These are phyloP conservation scores for Tichodroma muraria DNA, from an alignment of 2,113 vertebrate genomes.

Conservation along the genomic window DNA sequence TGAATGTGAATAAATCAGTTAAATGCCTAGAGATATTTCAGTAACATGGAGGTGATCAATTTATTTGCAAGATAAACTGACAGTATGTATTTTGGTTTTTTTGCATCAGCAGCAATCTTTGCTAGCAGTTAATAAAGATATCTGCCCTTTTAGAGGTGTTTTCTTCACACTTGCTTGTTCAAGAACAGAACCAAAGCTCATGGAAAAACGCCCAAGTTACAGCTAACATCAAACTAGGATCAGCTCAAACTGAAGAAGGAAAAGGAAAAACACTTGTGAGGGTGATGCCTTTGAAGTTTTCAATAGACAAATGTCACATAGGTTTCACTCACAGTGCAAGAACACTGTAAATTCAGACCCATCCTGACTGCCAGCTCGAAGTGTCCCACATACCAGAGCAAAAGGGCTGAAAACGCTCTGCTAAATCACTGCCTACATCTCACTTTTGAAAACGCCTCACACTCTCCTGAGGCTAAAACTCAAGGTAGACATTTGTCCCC, in stretches of 20 bases:
- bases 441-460: not conserved
- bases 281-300: not conserved
- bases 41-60: not conserved
- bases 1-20: not conserved
- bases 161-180: not conserved
- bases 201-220: not conserved
- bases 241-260: not conserved
- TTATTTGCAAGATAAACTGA: not conserved
- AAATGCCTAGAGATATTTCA: not conserved
- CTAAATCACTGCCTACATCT: not conserved
- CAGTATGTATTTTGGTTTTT: not conserved
- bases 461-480: not conserved
- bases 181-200: not conserved
- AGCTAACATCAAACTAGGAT: not conserved
- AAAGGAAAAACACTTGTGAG: not conserved
- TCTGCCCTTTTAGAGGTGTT: not conserved
- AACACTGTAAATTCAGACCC: not conserved
- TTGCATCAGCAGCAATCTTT: not conserved
- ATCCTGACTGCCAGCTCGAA: not conserved
- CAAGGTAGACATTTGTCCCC: not conserved
- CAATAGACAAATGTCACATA: not conserved
- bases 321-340: not conserved
- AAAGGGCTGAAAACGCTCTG: not conserved
- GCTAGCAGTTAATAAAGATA: not conserved
- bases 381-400: not conserved